Evolutionary conservation across 1,140 invertebrate species (phyloP).

Genomic region (Drosophila fuyamai): DNA sequence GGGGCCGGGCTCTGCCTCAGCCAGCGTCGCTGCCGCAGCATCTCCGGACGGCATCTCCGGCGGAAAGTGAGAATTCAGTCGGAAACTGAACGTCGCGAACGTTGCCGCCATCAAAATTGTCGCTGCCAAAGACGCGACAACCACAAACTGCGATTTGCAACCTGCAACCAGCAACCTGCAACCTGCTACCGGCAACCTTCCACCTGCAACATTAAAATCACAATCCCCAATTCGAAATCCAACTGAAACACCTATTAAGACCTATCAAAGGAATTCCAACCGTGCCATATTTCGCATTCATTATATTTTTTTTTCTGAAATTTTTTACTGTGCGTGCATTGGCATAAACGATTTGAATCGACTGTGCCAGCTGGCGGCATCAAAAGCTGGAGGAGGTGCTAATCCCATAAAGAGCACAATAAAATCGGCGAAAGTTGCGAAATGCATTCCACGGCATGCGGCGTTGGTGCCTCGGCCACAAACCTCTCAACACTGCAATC

Average conservation of each 20-base stretch:
- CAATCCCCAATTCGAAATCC: background rate
- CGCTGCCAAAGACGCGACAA: conserved; percentile 38
- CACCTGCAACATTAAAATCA: background rate
- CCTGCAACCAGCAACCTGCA: conserved; percentile 6
- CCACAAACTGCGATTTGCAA: background rate
- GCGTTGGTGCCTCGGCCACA: conserved; percentile 74
- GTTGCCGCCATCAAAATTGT: conserved; percentile 32
- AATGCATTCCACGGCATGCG: conserved; percentile 83
- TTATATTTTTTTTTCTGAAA: conserved; percentile 18
- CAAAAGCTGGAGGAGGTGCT: background rate
- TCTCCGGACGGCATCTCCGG: conserved; percentile 61
- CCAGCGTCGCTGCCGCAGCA: conserved; percentile 23
- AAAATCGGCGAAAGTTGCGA: conserved; percentile 48
- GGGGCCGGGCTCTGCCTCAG: conserved; percentile 11
- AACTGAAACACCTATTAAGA: background rate
- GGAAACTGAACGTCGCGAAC: conserved; percentile 68
- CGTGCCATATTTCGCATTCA: conserved; percentile 1
- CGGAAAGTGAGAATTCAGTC: conserved; percentile 73
- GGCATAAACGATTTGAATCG: conserved; percentile 38
- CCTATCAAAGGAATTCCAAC: background rate
- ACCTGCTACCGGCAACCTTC: conserved; percentile 5
- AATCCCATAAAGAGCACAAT: conserved; percentile 25
- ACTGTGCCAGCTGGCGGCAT: conserved; percentile 25
- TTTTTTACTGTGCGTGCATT: conserved; percentile 45
- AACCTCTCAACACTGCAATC: conserved; percentile 66